These are phyloP conservation scores for Acropternis orthonyx DNA, from an alignment of 2,797 vertebrate genomes.

Conservation along the genomic window DNA sequence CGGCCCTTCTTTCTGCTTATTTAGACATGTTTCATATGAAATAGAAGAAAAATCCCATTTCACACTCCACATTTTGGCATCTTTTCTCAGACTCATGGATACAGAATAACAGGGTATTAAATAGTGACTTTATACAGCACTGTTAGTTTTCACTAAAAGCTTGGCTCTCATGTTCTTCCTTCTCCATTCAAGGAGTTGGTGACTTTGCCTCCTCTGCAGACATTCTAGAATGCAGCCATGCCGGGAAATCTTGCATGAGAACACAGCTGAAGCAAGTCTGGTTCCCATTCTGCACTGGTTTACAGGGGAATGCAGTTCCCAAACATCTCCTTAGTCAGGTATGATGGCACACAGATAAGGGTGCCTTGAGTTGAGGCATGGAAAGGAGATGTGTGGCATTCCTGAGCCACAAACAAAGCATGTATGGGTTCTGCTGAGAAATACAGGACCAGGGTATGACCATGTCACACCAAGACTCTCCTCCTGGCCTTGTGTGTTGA, in stretches of 20 bases:
- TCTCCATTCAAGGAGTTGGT: not conserved
- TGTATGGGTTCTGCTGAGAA: not conserved
- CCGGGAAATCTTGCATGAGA: not conserved
- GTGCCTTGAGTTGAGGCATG: not conserved
- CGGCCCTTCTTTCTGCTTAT: not conserved
- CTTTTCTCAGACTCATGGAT: not conserved
- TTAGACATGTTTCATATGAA: not conserved
- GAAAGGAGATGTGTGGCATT: not conserved
- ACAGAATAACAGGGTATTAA: not conserved
- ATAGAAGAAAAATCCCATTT: constrained; percentile 42
- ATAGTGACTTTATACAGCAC: not conserved
- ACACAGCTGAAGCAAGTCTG: constrained; percentile 9
- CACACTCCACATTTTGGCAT: constrained; percentile 15
- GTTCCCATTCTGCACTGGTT: not conserved
- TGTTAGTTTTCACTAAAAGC: not conserved
- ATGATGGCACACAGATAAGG: not conserved
- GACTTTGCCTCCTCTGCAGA: not conserved
- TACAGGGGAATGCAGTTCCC: not conserved
- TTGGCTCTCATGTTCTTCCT: not conserved
- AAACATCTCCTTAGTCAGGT: not conserved
- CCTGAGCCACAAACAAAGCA: not conserved
- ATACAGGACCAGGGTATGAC: not conserved
- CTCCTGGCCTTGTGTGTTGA: not conserved
- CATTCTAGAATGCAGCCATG: not conserved
- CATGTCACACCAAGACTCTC: not conserved